A percentile compares a stretch with the other conserved stretches of the same genome.
Conservation (phyloP, 2,797 vertebrate genomes). For the Pogoniulus pusillus region DNA sequence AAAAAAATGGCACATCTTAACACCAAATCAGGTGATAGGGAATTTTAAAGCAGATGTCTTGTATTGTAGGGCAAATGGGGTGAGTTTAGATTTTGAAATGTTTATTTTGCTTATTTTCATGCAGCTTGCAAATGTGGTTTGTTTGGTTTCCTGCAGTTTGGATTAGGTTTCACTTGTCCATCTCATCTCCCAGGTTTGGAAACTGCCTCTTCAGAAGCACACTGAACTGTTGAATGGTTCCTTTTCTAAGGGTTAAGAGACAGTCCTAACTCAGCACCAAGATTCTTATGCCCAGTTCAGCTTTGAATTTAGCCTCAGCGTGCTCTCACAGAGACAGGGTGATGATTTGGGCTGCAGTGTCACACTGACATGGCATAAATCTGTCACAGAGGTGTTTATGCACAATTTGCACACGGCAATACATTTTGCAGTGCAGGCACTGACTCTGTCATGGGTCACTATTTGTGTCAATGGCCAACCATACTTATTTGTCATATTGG, state of each 20-base stretch:
- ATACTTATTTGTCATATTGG: neutral
- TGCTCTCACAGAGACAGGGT: neutral
- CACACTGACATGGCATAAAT: neutral
- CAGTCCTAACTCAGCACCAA: neutral
- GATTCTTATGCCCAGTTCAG: neutral
- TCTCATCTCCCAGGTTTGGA: neutral
- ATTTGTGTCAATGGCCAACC: neutral
- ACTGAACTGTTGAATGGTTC: accelerated
- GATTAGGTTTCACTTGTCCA: neutral
- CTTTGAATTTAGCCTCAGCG: accelerated
- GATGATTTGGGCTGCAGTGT: neutral
- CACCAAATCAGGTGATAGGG: neutral
- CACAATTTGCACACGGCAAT: neutral
- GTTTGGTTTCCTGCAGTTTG: neutral
- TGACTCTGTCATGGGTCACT: neutral
- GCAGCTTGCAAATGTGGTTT: neutral
- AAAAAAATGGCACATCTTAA: neutral
- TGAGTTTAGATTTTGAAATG: neutral
- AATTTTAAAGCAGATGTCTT: neutral
- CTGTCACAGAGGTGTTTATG: accelerated
- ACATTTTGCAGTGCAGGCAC: neutral
- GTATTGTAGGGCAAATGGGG: neutral
- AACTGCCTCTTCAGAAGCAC: neutral
- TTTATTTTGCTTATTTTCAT: neutral
- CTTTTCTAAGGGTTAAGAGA: neutral